Evolutionary conservation across 2,888 invertebrate species (phyloP).

Genomic region (Endotricha flammealis): DNA sequence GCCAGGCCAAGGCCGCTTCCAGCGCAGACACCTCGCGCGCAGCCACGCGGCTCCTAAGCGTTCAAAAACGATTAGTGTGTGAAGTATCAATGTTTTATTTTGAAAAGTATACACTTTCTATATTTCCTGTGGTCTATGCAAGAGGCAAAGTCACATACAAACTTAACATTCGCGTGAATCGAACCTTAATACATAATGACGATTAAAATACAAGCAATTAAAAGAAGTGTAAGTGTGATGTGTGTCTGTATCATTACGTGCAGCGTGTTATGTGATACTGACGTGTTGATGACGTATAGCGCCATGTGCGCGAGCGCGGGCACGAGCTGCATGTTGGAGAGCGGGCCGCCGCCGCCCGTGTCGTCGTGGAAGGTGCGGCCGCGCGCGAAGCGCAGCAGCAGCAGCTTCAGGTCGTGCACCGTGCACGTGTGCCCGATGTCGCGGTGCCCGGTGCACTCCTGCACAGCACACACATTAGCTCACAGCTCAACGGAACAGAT

Average conservation of each 20-base stretch:
- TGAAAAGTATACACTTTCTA: no score
- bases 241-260: conserved; percentile 93
- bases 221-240: conserved; percentile 92
- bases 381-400: conserved; percentile 92
- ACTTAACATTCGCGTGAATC: no score
- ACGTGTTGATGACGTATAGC: conserved; percentile 95
- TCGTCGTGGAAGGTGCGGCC: conserved; percentile 98
- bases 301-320: conserved; percentile 97
- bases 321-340: conserved; percentile 97
- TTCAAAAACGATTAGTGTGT: conserved; percentile 4
- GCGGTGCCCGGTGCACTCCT: conserved; percentile 84
- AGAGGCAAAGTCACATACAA: no score
- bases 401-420: conserved; percentile 94
- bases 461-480: conserved; percentile 18
- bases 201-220: no score
- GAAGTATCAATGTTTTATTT: conserved; percentile 83
- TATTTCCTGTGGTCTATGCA: no score
- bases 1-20: conserved; percentile 83
- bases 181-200: no score
- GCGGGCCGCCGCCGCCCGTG: conserved; percentile 97
- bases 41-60: conserved; percentile 82
- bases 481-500: no score
- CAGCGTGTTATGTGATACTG: conserved; percentile 85
- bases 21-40: conserved; percentile 88
- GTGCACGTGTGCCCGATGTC: conserved; percentile 89